phyloP scores from a whole-genome alignment of 2,888 invertebrate species.

The Laspeyria flexula region DNA sequence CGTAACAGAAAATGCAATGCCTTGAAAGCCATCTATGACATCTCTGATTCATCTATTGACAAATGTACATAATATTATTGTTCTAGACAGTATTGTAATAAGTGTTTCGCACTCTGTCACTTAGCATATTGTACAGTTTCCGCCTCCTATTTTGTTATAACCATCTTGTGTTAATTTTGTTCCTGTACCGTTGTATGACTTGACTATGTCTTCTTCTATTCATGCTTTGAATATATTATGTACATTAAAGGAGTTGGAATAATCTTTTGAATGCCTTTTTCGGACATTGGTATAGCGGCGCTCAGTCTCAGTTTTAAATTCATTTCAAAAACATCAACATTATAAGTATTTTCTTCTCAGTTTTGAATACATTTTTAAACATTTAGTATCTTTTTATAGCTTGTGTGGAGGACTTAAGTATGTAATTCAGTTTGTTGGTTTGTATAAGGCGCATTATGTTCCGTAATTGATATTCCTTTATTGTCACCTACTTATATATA shows the following conservation, averaged over 20 bases:
- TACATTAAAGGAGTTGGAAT: conserved; percentile 18
- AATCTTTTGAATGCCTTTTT: neutral
- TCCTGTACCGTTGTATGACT: conserved; percentile 43
- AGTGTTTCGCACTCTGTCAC: conserved; percentile 29
- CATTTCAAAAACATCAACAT: neutral
- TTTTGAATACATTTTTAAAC: too few species aligned
- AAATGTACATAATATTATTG: conserved; percentile 7
- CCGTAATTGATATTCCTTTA: conserved; percentile 42
- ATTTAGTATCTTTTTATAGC: too few species aligned
- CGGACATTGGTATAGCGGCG: neutral
- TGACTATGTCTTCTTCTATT: conserved; percentile 35
- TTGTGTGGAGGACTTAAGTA: neutral
- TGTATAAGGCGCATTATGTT: conserved; percentile 13
- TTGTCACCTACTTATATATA: conserved; percentile 38
- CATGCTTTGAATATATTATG: conserved; percentile 31
- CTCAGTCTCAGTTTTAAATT: conserved; percentile 3
- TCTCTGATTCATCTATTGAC: too few species aligned
- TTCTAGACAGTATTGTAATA: conserved; percentile 23
- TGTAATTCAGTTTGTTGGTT: neutral
- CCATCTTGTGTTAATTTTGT: conserved; percentile 37
- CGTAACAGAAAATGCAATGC: neutral
- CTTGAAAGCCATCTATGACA: too few species aligned
- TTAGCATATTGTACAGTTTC: conserved; percentile 51
- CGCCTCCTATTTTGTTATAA: conserved; percentile 31
- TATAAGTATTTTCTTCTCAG: too few species aligned